Evolutionary conservation across 2,797 vertebrate species (phyloP), one percentile per base, ranked within the genome.

Genomic region (Salmo trutta): DNA sequence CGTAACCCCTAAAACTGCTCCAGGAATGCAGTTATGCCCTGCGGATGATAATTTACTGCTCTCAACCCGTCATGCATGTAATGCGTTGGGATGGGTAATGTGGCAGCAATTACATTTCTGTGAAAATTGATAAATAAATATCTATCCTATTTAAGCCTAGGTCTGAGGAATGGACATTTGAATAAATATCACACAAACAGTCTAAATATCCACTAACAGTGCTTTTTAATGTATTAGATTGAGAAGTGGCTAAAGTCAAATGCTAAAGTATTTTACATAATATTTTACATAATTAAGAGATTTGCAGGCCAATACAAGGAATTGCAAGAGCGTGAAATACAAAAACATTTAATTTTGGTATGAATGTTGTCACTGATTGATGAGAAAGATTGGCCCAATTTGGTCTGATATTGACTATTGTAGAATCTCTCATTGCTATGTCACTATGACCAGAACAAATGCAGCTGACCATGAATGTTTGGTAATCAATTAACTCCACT

Each of bases 31-130:
- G 7, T n/a, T 59, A 17, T 59, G 54, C 19, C 6, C 17, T 59
- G 54, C 2, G 14, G 54, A 1, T n/a, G 6, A 15, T n/a, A 8
- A 19, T 59, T 59, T 59, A 8, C n/a, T 21, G 59, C 59, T 24
- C 59, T 21, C 7, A 17, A 62, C 59, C 21, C 8, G 0, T 21
- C 21, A 24, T 24, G 59, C 16, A 8, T 62, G 21, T 10, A 17
- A 62, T 21, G 21, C 21, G 59, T 62, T 21, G 21, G 3, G 21
- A 21, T n/a, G 16, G 17, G 59, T 62, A 24, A 6, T 62, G 59
- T 62, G 59, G 59, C 59, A 62, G 59, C 59, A 62, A 62, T 62
- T 62, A n/a, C n/a, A 62, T 62, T 62, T 62, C 59, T 24, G 59
- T 62, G 21, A 62, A 62, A 62, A 59, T 59, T 2, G 5, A 36